Conservation (phyloP, 2,888 invertebrate genomes). For the Meliscaeva auricollis region DNA sequence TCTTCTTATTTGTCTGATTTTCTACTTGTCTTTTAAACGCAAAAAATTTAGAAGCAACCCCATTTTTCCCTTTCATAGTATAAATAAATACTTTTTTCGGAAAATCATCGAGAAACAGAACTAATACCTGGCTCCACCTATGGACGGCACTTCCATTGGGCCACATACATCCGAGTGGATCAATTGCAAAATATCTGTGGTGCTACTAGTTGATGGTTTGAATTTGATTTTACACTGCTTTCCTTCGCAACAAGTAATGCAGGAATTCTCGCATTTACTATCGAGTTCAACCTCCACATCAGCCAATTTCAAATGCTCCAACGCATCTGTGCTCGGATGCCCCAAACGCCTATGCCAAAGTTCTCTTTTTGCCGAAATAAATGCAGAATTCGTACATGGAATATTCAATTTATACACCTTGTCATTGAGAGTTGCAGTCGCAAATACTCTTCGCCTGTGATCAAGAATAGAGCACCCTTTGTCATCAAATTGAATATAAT, state of each 20-base stretch:
- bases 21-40: slow-evolving; percentile 16
- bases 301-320: too few species aligned
- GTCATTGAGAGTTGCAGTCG: too few species aligned
- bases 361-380: too few species aligned
- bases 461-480: slow-evolving; percentile 6
- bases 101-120: slow-evolving; percentile 21
- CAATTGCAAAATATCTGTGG: slow-evolving; percentile 1
- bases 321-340: background rate
- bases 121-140: slow-evolving; percentile 18
- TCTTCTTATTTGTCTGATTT: slow-evolving; percentile 9
- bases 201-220: background rate
- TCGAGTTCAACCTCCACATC: too few species aligned
- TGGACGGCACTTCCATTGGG: background rate
- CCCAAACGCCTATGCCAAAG: too few species aligned
- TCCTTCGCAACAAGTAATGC: background rate
- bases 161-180: slow-evolving; percentile 12
- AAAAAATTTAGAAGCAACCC: slow-evolving; percentile 1
- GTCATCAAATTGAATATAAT: too few species aligned
- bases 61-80: background rate
- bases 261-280: too few species aligned
- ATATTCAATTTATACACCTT: too few species aligned
- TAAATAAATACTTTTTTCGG: slow-evolving; percentile 17
- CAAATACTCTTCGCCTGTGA: too few species aligned
- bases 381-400: too few species aligned
- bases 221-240: slow-evolving; percentile 3